Conservation (phyloP, 2,113 vertebrate species). For the Ondatra zibethicus region DNA sequence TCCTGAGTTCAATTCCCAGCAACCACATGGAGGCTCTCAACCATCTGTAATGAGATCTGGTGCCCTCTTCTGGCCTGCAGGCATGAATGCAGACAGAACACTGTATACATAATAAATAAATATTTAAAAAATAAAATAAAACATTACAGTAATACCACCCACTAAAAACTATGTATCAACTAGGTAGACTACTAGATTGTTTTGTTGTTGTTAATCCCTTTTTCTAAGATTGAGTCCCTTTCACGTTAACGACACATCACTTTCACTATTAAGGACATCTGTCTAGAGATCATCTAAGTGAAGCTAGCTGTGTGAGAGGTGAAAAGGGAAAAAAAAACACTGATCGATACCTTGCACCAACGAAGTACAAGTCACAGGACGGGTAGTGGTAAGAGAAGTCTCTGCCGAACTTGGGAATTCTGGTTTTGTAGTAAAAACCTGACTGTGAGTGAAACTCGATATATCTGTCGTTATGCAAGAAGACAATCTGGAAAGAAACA, state of each 20-base stretch:
- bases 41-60: too few relatives aligned
- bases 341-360: slow-evolving; percentile 92
- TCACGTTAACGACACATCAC: not conserved
- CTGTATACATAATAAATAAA: too few relatives aligned
- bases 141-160: not conserved
- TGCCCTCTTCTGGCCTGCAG: too few relatives aligned
- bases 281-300: not conserved
- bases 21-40: too few relatives aligned
- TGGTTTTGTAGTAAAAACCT: slow-evolving; percentile 96
- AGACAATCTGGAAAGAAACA: slow-evolving; percentile 90
- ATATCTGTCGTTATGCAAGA: slow-evolving; percentile 93
- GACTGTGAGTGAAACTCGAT: slow-evolving; percentile 98
- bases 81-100: too few relatives aligned
- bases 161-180: not conserved
- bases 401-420: slow-evolving; percentile 98
- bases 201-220: not conserved
- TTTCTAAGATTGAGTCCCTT: not conserved
- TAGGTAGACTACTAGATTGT: not conserved
- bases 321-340: not conserved
- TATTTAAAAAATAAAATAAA: not conserved
- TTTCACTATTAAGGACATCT: not conserved
- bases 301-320: not conserved
- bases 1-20: too few relatives aligned
- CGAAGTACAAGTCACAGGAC: slow-evolving; percentile 98
- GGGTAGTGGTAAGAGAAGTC: slow-evolving; percentile 98